Evolutionary conservation across 2,888 invertebrate genomes (phyloP).

Genomic region (Luperina testacea): DNA sequence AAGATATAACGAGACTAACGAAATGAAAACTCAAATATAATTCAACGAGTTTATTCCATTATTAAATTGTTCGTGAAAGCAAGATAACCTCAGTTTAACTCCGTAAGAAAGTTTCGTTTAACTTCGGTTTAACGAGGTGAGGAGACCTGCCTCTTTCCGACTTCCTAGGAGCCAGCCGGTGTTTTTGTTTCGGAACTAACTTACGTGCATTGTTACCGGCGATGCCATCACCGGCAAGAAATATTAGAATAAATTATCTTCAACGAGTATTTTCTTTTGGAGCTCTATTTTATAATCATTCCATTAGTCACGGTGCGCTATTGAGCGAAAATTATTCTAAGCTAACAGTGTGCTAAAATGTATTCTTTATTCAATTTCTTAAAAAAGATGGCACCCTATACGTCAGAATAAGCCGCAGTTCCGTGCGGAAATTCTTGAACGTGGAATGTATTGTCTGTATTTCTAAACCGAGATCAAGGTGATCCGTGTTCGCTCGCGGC

Average conservation of each 20-base stretch:
- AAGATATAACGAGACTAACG: conserved; percentile 69
- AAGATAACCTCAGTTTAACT: conserved; percentile 81
- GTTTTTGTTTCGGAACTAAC: conserved; percentile 68
- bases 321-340: conserved; percentile 30
- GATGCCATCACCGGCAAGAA: conserved; percentile 29
- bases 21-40: conserved; percentile 82
- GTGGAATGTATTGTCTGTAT: conserved; percentile 27
- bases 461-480: conserved; percentile 42
- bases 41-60: conserved; percentile 84
- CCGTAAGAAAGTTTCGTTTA: conserved; percentile 71
- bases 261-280: conserved; percentile 26
- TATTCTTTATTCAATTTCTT: conserved; percentile 41
- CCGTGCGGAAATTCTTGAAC: conserved; percentile 16
- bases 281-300: conserved; percentile 34
- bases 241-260: conserved; percentile 49
- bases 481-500: conserved; percentile 35
- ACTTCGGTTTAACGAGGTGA: conserved; percentile 75
- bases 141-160: conserved; percentile 67
- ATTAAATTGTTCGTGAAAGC: conserved; percentile 88
- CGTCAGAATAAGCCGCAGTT: conserved; percentile 28
- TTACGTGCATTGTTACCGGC: conserved; percentile 57
- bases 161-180: conserved; percentile 61
- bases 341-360: conserved; percentile 31
- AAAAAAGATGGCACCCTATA: conserved; percentile 19
- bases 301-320: conserved; percentile 2